Evolutionary conservation across 2,888 invertebrate genomes (phyloP).

Genomic region (Serrognathus titanus): DNA sequence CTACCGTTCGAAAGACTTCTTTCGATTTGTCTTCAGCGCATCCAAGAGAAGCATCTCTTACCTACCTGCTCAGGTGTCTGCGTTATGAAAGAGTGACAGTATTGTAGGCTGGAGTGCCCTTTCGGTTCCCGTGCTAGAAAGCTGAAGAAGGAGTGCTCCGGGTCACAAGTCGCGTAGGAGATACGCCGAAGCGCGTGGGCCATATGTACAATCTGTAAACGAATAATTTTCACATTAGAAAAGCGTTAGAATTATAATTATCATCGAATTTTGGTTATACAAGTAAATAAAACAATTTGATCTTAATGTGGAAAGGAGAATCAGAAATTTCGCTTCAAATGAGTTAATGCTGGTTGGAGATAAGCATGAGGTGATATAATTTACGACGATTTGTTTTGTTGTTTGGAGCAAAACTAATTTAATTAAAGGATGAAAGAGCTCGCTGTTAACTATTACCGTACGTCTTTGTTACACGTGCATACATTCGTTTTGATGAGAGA

Average conservation of each 20-base stretch:
- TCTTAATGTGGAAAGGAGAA: no score
- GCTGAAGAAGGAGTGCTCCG: slow-evolving; percentile 74
- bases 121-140: slow-evolving; percentile 72
- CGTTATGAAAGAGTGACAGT: slow-evolving; percentile 79
- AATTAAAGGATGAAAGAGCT: not conserved
- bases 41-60: slow-evolving; percentile 18
- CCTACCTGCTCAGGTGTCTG: slow-evolving; percentile 72
- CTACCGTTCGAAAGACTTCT: no score
- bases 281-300: no score
- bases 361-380: not conserved
- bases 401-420: not conserved
- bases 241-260: no score
- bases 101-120: slow-evolving; percentile 66
- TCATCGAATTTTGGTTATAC: no score
- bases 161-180: slow-evolving; percentile 83
- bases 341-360: no score
- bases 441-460: no score
- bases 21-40: no score
- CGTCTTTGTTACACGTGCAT: no score
- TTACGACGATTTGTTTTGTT: not conserved
- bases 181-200: slow-evolving; percentile 79
- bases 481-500: no score
- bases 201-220: slow-evolving; percentile 74
- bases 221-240: not conserved
- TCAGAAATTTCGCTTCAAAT: no score